Evolutionary conservation across 1,140 invertebrate genomes (phyloP).

Genomic region (Limonius californicus): DNA sequence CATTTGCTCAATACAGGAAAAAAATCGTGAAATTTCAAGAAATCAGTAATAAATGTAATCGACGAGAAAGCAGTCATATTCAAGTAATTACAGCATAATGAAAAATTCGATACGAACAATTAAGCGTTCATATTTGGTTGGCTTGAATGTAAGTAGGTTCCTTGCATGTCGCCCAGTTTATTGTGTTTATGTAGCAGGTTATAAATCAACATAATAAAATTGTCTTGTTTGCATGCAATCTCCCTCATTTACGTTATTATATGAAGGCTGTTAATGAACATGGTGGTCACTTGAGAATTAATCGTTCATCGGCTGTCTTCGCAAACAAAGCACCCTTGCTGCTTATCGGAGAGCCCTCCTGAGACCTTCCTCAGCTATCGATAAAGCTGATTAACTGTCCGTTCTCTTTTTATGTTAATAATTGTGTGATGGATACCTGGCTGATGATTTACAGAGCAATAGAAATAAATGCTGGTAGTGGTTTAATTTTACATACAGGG

Average conservation of each 20-base stretch:
- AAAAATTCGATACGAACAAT: not conserved
- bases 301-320: not conserved
- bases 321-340: not conserved
- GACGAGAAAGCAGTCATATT: too few relatives aligned
- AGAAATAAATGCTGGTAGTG: too few relatives aligned
- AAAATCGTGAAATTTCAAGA: too few relatives aligned
- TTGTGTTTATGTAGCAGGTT: not conserved
- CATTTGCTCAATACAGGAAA: too few relatives aligned
- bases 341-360: not conserved
- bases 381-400: constrained; percentile 1
- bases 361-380: not conserved
- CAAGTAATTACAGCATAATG: not conserved
- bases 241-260: not conserved
- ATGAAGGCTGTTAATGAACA: not conserved
- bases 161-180: not conserved
- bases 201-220: constrained; percentile 2
- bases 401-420: too few relatives aligned
- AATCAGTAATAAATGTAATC: too few relatives aligned
- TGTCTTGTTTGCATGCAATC: constrained; percentile 1
- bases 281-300: not conserved
- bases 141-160: not conserved
- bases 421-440: too few relatives aligned
- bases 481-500: too few relatives aligned
- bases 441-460: too few relatives aligned
- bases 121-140: too few relatives aligned